phyloP scores from a whole-genome alignment of 2,888 invertebrate species.

The Epistrophe grossulariae region DNA sequence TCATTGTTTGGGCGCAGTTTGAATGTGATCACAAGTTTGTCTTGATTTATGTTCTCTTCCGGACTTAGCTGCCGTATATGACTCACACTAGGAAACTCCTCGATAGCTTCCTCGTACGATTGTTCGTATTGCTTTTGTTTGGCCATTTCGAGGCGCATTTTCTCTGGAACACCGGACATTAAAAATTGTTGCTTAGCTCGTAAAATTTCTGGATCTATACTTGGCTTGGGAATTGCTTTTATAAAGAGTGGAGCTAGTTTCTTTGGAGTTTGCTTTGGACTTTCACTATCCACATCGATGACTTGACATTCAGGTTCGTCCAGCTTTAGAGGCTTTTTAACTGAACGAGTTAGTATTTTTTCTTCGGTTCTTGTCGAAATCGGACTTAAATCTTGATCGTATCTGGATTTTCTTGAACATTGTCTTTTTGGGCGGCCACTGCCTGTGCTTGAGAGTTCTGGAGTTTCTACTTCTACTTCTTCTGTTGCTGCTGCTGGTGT shows the following conservation, averaged over 20 bases:
- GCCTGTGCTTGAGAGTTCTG: slow-evolving; percentile 73
- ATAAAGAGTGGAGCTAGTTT: slow-evolving; percentile 91
- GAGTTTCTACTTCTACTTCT: slow-evolving; percentile 53
- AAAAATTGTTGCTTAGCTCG: slow-evolving; percentile 89
- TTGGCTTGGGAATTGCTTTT: slow-evolving; percentile 85
- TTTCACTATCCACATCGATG: slow-evolving; percentile 79
- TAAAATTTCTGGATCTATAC: slow-evolving; percentile 85
- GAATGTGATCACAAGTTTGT: slow-evolving; percentile 59
- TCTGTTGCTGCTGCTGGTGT: background rate
- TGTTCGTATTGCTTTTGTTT: slow-evolving; percentile 84
- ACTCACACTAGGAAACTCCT: slow-evolving; percentile 87
- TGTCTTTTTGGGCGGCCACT: slow-evolving; percentile 80
- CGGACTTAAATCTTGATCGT: slow-evolving; percentile 80
- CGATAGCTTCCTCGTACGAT: slow-evolving; percentile 80
- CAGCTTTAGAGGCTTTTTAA: slow-evolving; percentile 39
- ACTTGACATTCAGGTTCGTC: slow-evolving; percentile 73
- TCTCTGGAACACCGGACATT: slow-evolving; percentile 89
- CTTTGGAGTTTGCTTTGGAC: slow-evolving; percentile 80
- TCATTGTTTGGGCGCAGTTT: slow-evolving; percentile 42
- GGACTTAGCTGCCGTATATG: slow-evolving; percentile 86
- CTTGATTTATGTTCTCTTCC: slow-evolving; percentile 67
- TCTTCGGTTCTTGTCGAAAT: slow-evolving; percentile 78
- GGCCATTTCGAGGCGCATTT: slow-evolving; percentile 85
- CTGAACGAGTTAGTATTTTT: slow-evolving; percentile 18
- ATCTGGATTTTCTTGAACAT: slow-evolving; percentile 81